Base-by-base conservation (phyloP, 2,113 vertebrate genomes). In the Channa argus region DNA sequence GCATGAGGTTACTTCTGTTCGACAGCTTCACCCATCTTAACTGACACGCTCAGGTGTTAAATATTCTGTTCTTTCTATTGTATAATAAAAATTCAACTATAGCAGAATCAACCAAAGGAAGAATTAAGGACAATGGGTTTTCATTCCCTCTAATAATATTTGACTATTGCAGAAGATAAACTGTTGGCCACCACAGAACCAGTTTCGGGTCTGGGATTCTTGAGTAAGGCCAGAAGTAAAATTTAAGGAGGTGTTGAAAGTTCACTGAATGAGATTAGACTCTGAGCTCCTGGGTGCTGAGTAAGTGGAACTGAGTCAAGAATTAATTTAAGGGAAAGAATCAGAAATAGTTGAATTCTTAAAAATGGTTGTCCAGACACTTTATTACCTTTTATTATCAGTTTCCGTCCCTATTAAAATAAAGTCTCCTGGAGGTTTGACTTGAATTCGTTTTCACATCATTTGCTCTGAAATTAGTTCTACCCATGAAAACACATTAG, bases 71-170 rank as follows among this genome's bases (percentile, higher is more conserved):
- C 15, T 8, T 41, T 74, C 38, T 63, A 7, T 52, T 15, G 59
- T 24, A 38, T 39, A 47, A 74, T 34, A 59, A 46, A 75, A 83
- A 74, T 8, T 9, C 36, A 80, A 71, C 24, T 24, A 24, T 24
- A 1, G 24, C 24, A 24, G 24, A 24, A 24, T 24, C 24, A 24
- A 24, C 24, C 34, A 55, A 56, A 71, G 53, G 43, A 73, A 37
- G 3, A 13, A 61, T 34, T 36, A 65, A 63, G 54, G 50, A 52
- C 8, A n/a, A 33, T n/a, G 39, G 45, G 43, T 36, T 39, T 12
- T 5, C 5, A 8, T 51, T 37, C 53, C 64, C 49, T 55, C 54
- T 36, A 69, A 43, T n/a, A 56, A 58, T 60, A 58, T 39, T 34
- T 13, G 6, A 8, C 14, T 4, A 56, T 37, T 47, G 6, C 24